phyloP scores from a whole-genome alignment of 2,797 vertebrate genomes.

The Lagorchestes hirsutus region DNA sequence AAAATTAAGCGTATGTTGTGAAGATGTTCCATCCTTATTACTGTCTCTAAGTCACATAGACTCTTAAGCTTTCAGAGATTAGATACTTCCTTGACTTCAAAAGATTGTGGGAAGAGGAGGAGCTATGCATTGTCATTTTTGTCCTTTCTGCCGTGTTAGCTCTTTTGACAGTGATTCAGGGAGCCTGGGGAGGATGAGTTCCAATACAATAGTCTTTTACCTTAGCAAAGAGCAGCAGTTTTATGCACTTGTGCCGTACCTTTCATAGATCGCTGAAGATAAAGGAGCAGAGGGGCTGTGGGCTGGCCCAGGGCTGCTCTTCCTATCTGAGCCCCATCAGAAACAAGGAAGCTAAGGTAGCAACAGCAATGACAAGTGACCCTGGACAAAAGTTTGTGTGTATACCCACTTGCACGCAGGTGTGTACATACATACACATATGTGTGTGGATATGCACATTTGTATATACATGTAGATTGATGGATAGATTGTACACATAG shows the following conservation, averaged over 20 bases:
- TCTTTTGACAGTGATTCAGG: neutral
- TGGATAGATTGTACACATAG: too few species aligned
- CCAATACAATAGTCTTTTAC: neutral
- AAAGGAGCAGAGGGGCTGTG: neutral
- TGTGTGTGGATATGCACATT: too few species aligned
- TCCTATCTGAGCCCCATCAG: neutral
- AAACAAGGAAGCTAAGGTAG: neutral
- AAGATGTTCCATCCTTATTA: neutral
- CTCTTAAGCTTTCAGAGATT: neutral
- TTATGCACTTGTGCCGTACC: neutral
- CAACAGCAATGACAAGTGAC: neutral
- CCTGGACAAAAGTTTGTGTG: neutral
- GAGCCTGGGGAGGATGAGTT: neutral
- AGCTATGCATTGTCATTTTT: neutral
- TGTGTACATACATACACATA: too few species aligned
- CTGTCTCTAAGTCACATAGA: neutral
- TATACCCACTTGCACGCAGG: too few species aligned
- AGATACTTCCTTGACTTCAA: neutral
- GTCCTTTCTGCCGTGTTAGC: neutral
- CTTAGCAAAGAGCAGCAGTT: neutral
- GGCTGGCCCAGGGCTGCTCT: neutral
- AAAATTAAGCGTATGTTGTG: neutral
- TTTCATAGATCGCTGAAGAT: neutral
- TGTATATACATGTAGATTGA: too few species aligned
- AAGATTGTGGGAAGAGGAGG: neutral